A percentile compares a stretch with the other conserved stretches of the same genome.
Conservation (phyloP, 2,797 vertebrate species). For the Strix occidentalis region DNA sequence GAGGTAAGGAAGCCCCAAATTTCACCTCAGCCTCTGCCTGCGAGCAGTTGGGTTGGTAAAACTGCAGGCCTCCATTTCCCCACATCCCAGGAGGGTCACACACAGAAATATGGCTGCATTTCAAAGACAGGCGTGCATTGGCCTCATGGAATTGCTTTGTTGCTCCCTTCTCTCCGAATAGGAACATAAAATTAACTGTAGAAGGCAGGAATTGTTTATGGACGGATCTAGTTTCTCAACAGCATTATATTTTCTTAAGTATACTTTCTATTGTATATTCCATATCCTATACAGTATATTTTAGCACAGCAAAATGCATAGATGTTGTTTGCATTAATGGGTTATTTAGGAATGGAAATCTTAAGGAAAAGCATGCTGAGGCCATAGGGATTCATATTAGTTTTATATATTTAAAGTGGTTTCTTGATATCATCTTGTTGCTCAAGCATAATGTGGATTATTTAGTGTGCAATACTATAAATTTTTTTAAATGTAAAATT, state of each 20-base stretch:
- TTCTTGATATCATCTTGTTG: background rate
- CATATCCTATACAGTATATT: background rate
- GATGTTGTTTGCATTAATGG: background rate
- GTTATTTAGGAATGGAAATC: background rate
- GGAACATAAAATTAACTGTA: background rate
- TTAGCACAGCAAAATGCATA: background rate
- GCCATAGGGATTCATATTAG: background rate
- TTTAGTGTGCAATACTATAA: background rate
- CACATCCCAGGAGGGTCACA: background rate
- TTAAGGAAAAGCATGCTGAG: background rate
- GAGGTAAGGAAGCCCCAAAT: background rate
- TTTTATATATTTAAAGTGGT: background rate
- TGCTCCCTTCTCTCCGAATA: background rate
- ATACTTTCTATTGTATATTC: background rate
- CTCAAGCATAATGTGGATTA: background rate
- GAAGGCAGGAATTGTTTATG: background rate
- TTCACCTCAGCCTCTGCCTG: background rate
- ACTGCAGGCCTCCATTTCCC: background rate
- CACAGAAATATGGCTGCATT: background rate
- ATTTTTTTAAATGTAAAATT: background rate
- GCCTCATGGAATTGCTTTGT: background rate
- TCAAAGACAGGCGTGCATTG: fast-evolving
- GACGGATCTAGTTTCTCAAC: background rate
- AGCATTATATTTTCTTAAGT: background rate
- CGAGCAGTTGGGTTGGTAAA: background rate